A percentile compares a stretch with the other conserved stretches of the same genome.
These are phyloP conservation scores for Xanthia togata DNA, from an alignment of 2,888 invertebrate genomes.

Conservation along the genomic window DNA sequence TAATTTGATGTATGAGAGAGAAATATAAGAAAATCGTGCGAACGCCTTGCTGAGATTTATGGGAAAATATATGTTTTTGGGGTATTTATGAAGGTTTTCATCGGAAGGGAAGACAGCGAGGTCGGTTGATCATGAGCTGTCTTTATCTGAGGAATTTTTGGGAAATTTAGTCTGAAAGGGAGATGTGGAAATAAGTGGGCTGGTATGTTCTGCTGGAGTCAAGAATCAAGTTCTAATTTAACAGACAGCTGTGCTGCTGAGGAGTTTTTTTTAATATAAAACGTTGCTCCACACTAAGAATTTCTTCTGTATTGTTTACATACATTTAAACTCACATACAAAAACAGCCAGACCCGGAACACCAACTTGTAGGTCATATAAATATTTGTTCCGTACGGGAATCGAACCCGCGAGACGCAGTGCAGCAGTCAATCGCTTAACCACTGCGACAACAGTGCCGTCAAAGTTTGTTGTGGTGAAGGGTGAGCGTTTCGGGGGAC, in stretches of 20 bases:
- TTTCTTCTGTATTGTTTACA: too few species aligned
- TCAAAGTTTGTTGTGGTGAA: not conserved
- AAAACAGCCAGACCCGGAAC: too few species aligned
- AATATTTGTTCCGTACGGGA: too few species aligned
- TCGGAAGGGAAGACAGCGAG: constrained; percentile 43
- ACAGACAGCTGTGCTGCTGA: not conserved
- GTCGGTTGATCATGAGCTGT: constrained; percentile 62
- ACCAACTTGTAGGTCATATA: too few species aligned
- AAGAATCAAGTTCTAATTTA: not conserved
- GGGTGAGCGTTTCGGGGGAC: not conserved
- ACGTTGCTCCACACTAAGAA: too few species aligned
- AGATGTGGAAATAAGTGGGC: constrained; percentile 5
- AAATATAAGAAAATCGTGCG: constrained; percentile 68
- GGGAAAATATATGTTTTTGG: constrained; percentile 55
- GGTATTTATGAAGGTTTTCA: constrained; percentile 64
- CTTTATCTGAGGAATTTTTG: constrained; percentile 50
- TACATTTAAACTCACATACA: too few species aligned
- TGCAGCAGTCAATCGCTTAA: too few species aligned
- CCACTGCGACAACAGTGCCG: too few species aligned
- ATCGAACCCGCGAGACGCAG: too few species aligned
- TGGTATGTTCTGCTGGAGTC: not conserved
- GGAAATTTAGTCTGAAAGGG: constrained; percentile 3
- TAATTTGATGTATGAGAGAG: constrained; percentile 83
- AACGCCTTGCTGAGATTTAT: constrained; percentile 63
- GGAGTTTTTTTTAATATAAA: too few species aligned